Percentiles rank a stretch among this genome's conserved stretches.
Evolutionary conservation across 2,113 vertebrate genomes (phyloP).

Genomic region (Pomatostomus ruficeps): DNA sequence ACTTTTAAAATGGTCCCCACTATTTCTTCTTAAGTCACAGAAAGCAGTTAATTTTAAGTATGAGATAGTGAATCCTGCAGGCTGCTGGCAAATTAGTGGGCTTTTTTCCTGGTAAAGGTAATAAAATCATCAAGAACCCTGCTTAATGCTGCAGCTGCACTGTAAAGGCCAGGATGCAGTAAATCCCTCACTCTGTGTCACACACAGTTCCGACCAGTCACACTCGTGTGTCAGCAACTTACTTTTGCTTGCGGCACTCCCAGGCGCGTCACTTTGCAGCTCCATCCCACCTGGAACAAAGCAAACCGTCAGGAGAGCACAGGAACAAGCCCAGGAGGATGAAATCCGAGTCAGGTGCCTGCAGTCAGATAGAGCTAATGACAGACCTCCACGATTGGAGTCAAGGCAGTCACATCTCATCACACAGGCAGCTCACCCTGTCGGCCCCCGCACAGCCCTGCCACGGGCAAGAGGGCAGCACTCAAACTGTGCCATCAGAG

Average conservation of each 20-base stretch:
- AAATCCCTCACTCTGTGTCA: background rate
- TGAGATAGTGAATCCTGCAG: background rate
- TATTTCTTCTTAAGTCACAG: background rate
- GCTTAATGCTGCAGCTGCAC: background rate
- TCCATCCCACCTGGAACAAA: background rate
- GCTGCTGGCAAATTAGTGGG: background rate
- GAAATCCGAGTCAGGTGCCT: background rate
- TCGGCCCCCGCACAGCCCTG: background rate
- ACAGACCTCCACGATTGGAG: constrained; percentile 67
- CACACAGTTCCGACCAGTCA: background rate
- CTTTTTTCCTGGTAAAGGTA: background rate
- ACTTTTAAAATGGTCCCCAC: background rate
- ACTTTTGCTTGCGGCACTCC: background rate
- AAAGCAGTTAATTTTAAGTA: background rate
- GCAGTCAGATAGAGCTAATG: constrained; percentile 82
- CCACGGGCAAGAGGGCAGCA: background rate
- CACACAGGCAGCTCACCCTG: constrained; percentile 51
- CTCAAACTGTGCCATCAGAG: fast-evolving
- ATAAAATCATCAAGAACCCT: background rate
- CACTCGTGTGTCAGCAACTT: background rate
- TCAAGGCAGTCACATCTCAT: constrained; percentile 73
- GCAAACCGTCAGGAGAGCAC: background rate
- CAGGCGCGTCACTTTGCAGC: background rate
- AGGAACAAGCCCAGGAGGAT: fast-evolving
- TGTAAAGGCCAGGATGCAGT: too few relatives aligned